A percentile compares a stretch with the other conserved stretches of the same genome.
Evolutionary conservation across 2,797 vertebrate species (phyloP).

Genomic region (Benthosema pterotum): DNA sequence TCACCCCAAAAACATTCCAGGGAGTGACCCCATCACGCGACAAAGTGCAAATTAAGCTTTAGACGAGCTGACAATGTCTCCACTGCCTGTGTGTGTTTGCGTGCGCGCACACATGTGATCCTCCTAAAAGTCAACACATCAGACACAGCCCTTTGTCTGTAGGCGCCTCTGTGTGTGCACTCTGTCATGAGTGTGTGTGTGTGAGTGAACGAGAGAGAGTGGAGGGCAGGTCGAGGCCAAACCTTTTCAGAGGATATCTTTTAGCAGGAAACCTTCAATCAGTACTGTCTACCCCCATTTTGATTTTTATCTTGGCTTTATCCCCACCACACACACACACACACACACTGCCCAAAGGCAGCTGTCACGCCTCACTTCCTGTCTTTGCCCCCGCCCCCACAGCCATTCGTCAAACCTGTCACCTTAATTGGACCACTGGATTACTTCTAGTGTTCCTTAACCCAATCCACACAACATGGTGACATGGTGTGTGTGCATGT

Average conservation of each 20-base stretch:
- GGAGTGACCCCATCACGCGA: no score
- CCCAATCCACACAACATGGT: conserved; percentile 4
- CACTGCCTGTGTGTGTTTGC: conserved; percentile 17
- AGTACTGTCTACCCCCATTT: conserved; percentile 64
- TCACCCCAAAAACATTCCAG: no score
- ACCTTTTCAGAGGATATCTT: conserved; percentile 55
- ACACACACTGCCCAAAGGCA: conserved; percentile 65
- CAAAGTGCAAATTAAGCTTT: no score
- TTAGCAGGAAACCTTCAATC: conserved; percentile 76
- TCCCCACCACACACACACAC: conserved; percentile 23
- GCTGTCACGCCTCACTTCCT: conserved; percentile 80
- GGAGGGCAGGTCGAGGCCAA: conserved; percentile 57
- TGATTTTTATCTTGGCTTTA: conserved; percentile 74
- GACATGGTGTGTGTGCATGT: background rate
- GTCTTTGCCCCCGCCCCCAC: conserved; percentile 50
- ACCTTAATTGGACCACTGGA: conserved; percentile 74
- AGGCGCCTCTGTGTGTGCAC: conserved; percentile 54
- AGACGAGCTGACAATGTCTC: no score
- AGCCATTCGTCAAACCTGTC: conserved; percentile 77
- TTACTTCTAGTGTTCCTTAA: conserved; percentile 58
- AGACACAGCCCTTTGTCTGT: conserved; percentile 63
- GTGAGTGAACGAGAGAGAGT: conserved; percentile 26
- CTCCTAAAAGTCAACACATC: conserved; percentile 62
- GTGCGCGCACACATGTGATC: conserved; percentile 13
- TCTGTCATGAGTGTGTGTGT: conserved; percentile 46